Base-by-base conservation (phyloP, 1,140 invertebrate species). In the Ectropis grisescens region DNA sequence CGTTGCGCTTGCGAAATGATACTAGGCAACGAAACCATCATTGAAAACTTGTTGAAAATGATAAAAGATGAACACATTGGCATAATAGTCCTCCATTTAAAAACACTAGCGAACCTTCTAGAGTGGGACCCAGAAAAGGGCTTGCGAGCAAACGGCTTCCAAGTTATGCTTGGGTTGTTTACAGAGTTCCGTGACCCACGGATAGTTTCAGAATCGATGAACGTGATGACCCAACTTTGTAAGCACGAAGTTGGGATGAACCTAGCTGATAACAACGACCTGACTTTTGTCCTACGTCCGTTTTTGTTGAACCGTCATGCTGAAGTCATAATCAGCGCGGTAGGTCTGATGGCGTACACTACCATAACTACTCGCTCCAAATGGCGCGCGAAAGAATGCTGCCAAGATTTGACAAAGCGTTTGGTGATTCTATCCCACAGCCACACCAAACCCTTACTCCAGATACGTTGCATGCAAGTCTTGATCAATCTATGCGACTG, bases 401-500 rank as follows among this genome's bases (percentile, higher is more conserved):
- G 50, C 13, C 26, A 33, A 6, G 47, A 59, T 1, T 25, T 81
- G 1, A 69, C 61, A 0, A 58, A 50, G 7, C 32, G 35, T 2
- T 29, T 81, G 0, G 43, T 74, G 0, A 5, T 28, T 10, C 33
- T 76, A 7, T 66, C 57, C 15, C 35, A 58, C 2, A 33, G 26
- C 2, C 45, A 38, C 0, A 67, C 60, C 28, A 55, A 51, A 1
- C 70, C 72, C 0, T 9, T 61, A 1, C 19, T 81, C 0, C 76
- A 81, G 37, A 12, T 81, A 10, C 22, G 52, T n/a, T 31, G 41
- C 9, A 60, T 81, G 48, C 71, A 81, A 24, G 58, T 70, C 0
- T 29, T 81, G 26, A 72, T 79, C 4, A 81, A 79, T 29, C 34
- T 81, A 0, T 72, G 69, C 45, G 76, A 81, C 28, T 59, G 60